These are phyloP conservation scores for Ecliptopera silaceata DNA, from an alignment of 2,888 invertebrate genomes.

Conservation along the genomic window DNA sequence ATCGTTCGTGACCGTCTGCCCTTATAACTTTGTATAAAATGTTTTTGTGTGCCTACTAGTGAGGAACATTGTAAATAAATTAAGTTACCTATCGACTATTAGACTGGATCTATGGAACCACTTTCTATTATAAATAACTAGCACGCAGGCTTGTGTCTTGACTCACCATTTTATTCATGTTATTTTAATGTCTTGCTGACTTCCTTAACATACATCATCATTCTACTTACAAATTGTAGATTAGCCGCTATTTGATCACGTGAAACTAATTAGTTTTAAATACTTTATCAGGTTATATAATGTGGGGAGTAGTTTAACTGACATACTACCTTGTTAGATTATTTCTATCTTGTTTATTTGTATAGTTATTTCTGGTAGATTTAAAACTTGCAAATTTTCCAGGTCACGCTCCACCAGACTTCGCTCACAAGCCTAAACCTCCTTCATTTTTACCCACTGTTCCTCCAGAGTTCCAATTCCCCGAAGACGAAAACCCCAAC, in stretches of 20 bases:
- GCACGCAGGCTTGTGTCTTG: conserved; percentile 19
- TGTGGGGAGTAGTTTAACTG: background rate
- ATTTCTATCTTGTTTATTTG: too few species aligned
- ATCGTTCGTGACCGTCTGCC: background rate
- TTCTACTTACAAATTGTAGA: conserved; percentile 5
- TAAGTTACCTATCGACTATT: too few species aligned
- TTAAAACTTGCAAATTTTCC: conserved; percentile 37
- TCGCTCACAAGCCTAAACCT: conserved; percentile 43
- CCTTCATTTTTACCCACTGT: conserved; percentile 71
- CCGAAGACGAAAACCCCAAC: conserved; percentile 63
- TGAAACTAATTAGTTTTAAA: background rate
- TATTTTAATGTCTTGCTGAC: background rate
- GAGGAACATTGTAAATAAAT: too few species aligned
- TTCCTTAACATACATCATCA: conserved; percentile 19
- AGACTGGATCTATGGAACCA: too few species aligned
- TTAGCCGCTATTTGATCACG: background rate
- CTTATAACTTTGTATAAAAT: too few species aligned
- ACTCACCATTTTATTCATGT: conserved; percentile 34
- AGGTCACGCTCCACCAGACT: conserved; percentile 54
- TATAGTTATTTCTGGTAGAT: too few species aligned
- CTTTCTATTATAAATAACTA: background rate
- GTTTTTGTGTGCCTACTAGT: too few species aligned
- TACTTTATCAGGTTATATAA: background rate
- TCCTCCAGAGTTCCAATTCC: conserved; percentile 67
- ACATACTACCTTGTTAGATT: too few species aligned